These are phyloP conservation scores for Ctenomys sociabilis DNA, from an alignment of 2,113 vertebrate genomes.

Conservation along the genomic window DNA sequence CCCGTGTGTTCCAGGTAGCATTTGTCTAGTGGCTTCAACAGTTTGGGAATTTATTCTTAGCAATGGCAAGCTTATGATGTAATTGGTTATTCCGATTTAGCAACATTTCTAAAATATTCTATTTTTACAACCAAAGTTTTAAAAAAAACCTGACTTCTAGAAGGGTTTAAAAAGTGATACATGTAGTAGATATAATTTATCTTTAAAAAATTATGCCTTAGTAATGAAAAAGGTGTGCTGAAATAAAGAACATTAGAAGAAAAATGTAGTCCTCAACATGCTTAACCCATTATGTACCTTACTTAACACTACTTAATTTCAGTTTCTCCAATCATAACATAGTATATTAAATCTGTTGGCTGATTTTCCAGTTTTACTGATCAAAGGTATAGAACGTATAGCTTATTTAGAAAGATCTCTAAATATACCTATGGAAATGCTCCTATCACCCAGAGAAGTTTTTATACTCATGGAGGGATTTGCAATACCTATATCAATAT, in stretches of 20 bases:
- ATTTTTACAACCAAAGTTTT: not conserved
- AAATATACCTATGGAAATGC: not conserved
- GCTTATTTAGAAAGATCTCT: not conserved
- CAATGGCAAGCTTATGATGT: not conserved
- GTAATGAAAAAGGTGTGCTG: not conserved
- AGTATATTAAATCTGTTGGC: not conserved
- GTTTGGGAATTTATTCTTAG: not conserved
- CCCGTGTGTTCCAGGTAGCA: not conserved
- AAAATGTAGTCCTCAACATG: not conserved
- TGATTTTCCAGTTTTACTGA: not conserved
- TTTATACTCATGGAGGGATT: not conserved
- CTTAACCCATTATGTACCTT: not conserved
- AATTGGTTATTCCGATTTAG: not conserved
- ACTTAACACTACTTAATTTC: not conserved
- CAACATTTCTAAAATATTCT: not conserved
- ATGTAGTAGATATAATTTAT: not conserved
- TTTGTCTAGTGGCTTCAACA: not conserved
- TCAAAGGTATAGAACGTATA: not conserved
- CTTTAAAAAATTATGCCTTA: not conserved
- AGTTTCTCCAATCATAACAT: not conserved
- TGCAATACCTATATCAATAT: not conserved
- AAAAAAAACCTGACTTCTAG: not conserved
- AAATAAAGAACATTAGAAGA: not conserved
- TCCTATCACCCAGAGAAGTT: not conserved
- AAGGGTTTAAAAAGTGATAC: not conserved